phyloP scores from a whole-genome alignment of 1,140 invertebrate species.

The Nomia melanderi region DNA sequence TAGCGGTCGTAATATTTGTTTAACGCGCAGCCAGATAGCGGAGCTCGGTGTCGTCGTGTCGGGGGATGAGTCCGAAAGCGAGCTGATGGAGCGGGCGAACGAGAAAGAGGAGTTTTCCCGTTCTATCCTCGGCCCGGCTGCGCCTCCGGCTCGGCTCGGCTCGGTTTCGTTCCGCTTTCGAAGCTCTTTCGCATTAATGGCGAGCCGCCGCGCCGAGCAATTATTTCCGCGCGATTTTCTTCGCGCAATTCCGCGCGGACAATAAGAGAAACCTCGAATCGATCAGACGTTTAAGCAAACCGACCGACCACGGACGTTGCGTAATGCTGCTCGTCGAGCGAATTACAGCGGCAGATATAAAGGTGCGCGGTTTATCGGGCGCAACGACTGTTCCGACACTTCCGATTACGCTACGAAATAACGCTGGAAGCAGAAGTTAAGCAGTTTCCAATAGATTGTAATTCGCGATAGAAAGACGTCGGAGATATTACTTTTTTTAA shows the following conservation, averaged over 20 bases:
- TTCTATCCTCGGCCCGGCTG: not conserved
- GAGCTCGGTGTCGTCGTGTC: not conserved
- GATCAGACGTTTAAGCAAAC: slow-evolving; percentile 33
- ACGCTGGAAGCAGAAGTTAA: too few species aligned
- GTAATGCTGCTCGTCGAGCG: not conserved
- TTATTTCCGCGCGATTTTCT: slow-evolving; percentile 71
- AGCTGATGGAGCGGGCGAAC: not conserved
- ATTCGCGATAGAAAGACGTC: too few species aligned
- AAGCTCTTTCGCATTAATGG: slow-evolving; percentile 53
- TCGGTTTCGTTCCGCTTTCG: slow-evolving; percentile 38
- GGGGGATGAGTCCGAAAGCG: not conserved
- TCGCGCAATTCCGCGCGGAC: slow-evolving; percentile 47
- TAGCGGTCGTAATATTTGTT: slow-evolving; percentile 63
- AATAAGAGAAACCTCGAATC: slow-evolving; percentile 39
- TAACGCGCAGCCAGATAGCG: slow-evolving; percentile 54
- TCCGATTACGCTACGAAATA: too few species aligned
- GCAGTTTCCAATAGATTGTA: too few species aligned
- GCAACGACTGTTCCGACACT: too few species aligned
- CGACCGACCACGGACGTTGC: slow-evolving; percentile 17
- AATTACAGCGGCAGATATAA: slow-evolving; percentile 4
- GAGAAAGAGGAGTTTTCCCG: not conserved
- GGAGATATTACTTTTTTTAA: too few species aligned
- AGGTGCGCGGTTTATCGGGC: too few species aligned
- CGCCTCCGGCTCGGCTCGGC: not conserved
- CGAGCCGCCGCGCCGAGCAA: slow-evolving; percentile 51